These are phyloP conservation scores for Flabesymbios commensalis DNA, from an alignment of 2,888 invertebrate species.

Conservation along the genomic window DNA sequence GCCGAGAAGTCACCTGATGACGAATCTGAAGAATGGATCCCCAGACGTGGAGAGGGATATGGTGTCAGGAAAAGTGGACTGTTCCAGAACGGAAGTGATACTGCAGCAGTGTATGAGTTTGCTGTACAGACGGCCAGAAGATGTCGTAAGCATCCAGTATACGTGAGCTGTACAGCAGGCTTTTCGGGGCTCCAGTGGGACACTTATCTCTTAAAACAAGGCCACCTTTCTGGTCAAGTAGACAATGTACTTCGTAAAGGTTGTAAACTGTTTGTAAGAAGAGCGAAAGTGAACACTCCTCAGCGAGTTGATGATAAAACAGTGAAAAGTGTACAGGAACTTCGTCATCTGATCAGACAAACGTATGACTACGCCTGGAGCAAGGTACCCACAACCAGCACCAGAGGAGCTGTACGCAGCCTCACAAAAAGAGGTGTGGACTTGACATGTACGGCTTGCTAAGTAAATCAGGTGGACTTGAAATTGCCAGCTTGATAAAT, in stretches of 20 bases:
- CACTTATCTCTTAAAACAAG: background rate
- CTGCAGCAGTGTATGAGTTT: background rate
- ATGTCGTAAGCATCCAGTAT: background rate
- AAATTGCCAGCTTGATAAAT: too few species aligned
- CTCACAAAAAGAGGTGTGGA: too few species aligned
- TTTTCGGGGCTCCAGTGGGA: slow-evolving; percentile 3
- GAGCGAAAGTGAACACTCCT: background rate
- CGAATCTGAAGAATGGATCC: background rate
- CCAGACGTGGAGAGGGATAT: background rate
- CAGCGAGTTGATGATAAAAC: background rate
- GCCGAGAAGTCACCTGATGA: background rate
- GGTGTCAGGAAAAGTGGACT: background rate
- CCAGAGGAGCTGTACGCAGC: too few species aligned
- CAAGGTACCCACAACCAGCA: too few species aligned
- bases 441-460: too few species aligned
- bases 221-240: background rate
- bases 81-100: background rate
- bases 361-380: background rate
- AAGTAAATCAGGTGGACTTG: too few species aligned
- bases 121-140: background rate
- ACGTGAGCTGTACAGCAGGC: background rate
- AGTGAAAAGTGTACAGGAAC: background rate
- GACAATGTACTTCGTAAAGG: slow-evolving; percentile 7
- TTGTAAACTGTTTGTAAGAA: slow-evolving; percentile 11
- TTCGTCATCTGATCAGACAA: background rate